Percentiles rank a stretch among this genome's conserved stretches.
Conservation (phyloP, 2,113 vertebrate genomes). For the Microtus oregoni region DNA sequence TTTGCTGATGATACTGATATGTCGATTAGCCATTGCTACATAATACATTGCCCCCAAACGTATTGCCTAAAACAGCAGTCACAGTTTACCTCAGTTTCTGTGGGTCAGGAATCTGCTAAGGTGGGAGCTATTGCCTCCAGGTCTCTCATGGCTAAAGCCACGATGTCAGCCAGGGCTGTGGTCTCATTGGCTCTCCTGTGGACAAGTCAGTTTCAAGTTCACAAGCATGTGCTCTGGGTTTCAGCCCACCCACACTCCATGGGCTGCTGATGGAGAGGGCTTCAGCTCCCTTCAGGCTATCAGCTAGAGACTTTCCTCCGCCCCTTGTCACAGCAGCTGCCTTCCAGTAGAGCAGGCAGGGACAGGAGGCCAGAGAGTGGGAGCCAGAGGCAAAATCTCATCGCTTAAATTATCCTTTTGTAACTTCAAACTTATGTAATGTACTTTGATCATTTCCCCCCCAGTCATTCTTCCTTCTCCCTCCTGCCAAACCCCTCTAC, state of each 20-base stretch:
- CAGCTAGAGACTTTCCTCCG: background rate
- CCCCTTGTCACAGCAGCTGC: background rate
- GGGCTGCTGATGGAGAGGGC: background rate
- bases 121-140: accelerated
- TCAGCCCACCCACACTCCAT: background rate
- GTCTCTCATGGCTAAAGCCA: accelerated
- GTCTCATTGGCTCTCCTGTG: background rate
- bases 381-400: background rate
- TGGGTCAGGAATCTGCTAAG: background rate
- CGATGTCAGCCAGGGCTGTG: background rate
- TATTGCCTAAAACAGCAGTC: background rate
- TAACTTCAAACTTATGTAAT: too few species aligned
- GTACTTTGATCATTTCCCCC: too few species aligned
- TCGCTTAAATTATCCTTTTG: background rate
- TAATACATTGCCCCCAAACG: background rate
- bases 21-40: background rate
- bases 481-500: background rate
- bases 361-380: background rate
- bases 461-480: background rate
- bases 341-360: background rate
- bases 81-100: background rate
- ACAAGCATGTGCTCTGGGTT: accelerated
- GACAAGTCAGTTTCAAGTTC: background rate
- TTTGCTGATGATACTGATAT: accelerated
- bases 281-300: background rate